Evolutionary conservation across 2,888 invertebrate species (phyloP), one percentile per base, ranked within the genome.

Genomic region (Julus scandinavius): DNA sequence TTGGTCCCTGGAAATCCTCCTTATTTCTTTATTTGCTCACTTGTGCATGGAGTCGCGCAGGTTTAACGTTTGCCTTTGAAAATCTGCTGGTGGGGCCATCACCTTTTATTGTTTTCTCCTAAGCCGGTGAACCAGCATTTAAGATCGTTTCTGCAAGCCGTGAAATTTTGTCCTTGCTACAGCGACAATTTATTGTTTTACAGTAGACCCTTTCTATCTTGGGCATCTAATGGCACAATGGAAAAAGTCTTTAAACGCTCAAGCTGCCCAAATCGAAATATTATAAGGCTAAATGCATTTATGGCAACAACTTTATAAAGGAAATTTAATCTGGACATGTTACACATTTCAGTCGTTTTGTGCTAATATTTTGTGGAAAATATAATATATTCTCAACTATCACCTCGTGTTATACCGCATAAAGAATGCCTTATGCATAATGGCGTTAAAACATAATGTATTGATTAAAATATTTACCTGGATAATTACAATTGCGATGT

Each of bases 101-200:
- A 72, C 63, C 63, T 72, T 72, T 72, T 72, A 72, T 72, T 72
- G 63, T 72, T 72, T 72, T 72, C 63, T n/a, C 63, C 63, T 72
- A 72, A 72, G 63, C 63, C 20, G 63, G 63, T 72, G 63, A 72
- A 72, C 63, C 63, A 72, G 63, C 63, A 72, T 72, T 72, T 72
- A 72, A 72, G 63, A 72, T 72, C 63, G 63, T 72, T 72, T 72
- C 63, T 72, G 63, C 63, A 72, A 72, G 63, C 63, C 63, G 63
- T 72, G 63, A 72, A 72, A 72, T 72, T 72, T 72, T 72, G 20
- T 20, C 63, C 63, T 11, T 72, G 63, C 63, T 72, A 20, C 63
- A 4, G 63, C 20, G 63, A 20, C 20, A 72, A 72, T 72, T 72
- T 72, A 72, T 72, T 72, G 63, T 72, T 72, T 72, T 72, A 72